Evolutionary conservation across 2,113 vertebrate genomes (phyloP), one percentile per base, ranked within the genome.

Genomic region (Forbesichthys papilliferus): DNA sequence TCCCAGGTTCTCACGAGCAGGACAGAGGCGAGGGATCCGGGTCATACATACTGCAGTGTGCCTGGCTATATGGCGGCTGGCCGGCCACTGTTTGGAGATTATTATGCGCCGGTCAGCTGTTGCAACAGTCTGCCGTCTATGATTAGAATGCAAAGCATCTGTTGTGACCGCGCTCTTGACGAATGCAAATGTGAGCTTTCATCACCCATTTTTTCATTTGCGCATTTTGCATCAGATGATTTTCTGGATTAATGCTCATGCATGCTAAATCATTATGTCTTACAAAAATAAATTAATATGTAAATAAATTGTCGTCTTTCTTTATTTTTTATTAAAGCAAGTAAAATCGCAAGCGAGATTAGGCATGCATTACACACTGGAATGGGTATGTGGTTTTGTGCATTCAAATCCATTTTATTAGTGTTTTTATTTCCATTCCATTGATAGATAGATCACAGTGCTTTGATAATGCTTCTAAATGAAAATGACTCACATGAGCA

Each of bases 1-100:
- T 72, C 36, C 65, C 63, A 73, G 73, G 64, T 84, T 64, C 72
- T 84, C 78, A 62, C 18, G 7, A 1, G 18, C 61, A 49, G 9
- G 12, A 54, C 76, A 3, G 27, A 27, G 74, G 73, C 48, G 18
- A 48, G 62, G 57, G 63, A 64, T 57, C 18, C 66, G 16, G 57
- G 9, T 60, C 33, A 47, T 69, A 66, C 65, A 75, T 66, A 63
- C 51, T 59, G 57, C 65, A 34, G 66, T 59, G 34, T 55, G 52
- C 33, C 61, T 53, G 65, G 12, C 33, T 47, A 12, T 51, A 52
- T 1, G 18, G 3, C 3, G 6, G 2, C 66, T 70, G 33, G 60
- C 51, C 11, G 4, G 12, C 11, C n/a, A 52, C 52, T 16, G 61
- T 27, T 27, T 18, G 61, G 66, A 65, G 66, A 64, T 71, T 48